These are phyloP conservation scores for Pygathrix nemaeus DNA, from an alignment of 2,113 vertebrate genomes.

Conservation along the genomic window DNA sequence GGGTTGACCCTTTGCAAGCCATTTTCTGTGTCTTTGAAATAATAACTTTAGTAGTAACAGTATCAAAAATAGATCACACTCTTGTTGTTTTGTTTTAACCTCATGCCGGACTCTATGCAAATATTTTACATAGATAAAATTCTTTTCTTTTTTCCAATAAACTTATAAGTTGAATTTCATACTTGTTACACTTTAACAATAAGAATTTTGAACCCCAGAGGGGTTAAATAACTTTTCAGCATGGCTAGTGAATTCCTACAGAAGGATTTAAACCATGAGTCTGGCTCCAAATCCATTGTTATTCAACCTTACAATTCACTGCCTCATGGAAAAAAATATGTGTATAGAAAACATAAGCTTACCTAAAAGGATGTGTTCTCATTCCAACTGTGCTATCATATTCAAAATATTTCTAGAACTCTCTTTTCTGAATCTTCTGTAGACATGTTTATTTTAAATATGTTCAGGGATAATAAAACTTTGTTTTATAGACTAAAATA, in stretches of 20 bases:
- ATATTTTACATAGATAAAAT: constrained; percentile 32
- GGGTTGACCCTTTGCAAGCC: background rate
- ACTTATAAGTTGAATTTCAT: background rate
- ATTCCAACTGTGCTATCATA: background rate
- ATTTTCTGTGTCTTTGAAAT: background rate
- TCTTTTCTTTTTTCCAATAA: constrained; percentile 25
- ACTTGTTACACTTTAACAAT: background rate
- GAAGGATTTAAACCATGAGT: background rate
- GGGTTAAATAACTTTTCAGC: background rate
- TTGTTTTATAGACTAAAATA: background rate
- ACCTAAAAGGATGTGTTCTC: background rate
- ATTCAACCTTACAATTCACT: background rate
- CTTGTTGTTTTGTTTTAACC: background rate
- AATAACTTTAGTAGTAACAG: background rate
- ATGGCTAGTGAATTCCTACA: background rate
- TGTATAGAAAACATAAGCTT: background rate
- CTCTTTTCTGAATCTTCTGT: background rate
- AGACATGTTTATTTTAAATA: background rate
- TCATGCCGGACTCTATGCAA: background rate
- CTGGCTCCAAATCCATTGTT: background rate
- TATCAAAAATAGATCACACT: background rate
- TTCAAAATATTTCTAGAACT: background rate
- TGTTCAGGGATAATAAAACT: background rate
- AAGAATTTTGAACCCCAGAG: background rate
- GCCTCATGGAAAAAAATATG: background rate